These are phyloP conservation scores for Pipistrellus pipistrellus DNA, from an alignment of 2,797 vertebrate species.

Conservation along the genomic window DNA sequence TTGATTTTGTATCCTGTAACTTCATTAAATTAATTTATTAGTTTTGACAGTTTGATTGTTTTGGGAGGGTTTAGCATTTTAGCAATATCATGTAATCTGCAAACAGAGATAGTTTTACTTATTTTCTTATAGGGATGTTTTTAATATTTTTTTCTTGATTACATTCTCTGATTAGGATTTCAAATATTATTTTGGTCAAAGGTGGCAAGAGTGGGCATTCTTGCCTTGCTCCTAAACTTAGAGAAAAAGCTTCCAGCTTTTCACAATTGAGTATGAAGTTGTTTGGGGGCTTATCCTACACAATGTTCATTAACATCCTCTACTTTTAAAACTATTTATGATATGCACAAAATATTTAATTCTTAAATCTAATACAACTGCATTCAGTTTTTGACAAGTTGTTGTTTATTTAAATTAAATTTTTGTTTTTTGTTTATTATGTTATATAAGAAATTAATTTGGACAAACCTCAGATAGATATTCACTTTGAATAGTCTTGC, in stretches of 20 bases:
- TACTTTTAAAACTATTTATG: slow-evolving; percentile 75
- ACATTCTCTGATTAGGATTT: background rate
- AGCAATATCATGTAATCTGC: background rate
- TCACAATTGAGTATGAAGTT: background rate
- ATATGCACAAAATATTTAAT: slow-evolving; percentile 83
- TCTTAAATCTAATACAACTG: slow-evolving; percentile 69
- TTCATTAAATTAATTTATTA: background rate
- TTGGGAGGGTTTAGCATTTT: background rate
- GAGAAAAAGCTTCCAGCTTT: background rate
- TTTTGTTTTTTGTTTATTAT: slow-evolving; percentile 76
- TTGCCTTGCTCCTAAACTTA: background rate
- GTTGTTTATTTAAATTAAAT: slow-evolving; percentile 54
- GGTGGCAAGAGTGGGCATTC: background rate
- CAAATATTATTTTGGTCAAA: background rate
- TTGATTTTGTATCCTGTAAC: background rate
- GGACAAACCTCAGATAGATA: slow-evolving; percentile 67
- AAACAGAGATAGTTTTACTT: background rate
- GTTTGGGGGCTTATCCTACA: background rate
- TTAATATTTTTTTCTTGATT: background rate
- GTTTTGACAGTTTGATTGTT: background rate
- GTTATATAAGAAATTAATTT: slow-evolving; percentile 82
- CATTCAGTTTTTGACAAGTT: slow-evolving; percentile 77
- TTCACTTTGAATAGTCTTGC: slow-evolving; percentile 57
- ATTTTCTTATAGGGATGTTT: background rate
- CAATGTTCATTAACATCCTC: background rate